Percentiles rank a stretch among this genome's conserved stretches.
phyloP scores from a whole-genome alignment of 2,797 vertebrate species.

The Darevskia mixta region DNA sequence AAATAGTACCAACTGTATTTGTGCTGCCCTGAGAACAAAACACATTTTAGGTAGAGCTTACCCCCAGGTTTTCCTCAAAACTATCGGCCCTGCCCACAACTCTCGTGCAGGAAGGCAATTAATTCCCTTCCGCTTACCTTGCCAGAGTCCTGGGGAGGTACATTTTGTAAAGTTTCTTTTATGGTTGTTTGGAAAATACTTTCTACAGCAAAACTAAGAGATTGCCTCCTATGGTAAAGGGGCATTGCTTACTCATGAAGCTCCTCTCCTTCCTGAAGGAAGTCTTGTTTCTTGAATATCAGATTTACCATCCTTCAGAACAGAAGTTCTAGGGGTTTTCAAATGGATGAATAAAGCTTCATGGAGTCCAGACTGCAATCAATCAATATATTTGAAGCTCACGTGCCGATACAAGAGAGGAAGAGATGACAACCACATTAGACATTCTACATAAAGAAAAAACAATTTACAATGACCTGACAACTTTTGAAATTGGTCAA shows the following conservation, averaged over 20 bases:
- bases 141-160: neutral
- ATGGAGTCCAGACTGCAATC: neutral
- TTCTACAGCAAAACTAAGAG: neutral
- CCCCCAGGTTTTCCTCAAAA: no score
- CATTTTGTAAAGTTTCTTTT: neutral
- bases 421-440: neutral
- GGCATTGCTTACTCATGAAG: no score
- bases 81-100: no score
- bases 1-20: no score
- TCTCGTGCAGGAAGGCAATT: no score
- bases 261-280: no score
- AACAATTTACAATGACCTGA: neutral
- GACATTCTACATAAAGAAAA: neutral
- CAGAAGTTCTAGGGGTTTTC: neutral
- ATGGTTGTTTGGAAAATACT: neutral
- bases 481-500: neutral
- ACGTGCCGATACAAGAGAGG: neutral
- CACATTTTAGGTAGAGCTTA: no score
- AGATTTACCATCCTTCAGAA: neutral
- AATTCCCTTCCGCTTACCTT: no score
- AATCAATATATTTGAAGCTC: neutral
- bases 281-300: no score
- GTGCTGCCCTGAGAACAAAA: no score
- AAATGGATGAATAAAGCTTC: neutral
- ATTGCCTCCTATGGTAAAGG: no score